A percentile compares a stretch with the other conserved stretches of the same genome.
phyloP scores from a whole-genome alignment of 2,888 invertebrate genomes.

The Brachylomia viminalis region DNA sequence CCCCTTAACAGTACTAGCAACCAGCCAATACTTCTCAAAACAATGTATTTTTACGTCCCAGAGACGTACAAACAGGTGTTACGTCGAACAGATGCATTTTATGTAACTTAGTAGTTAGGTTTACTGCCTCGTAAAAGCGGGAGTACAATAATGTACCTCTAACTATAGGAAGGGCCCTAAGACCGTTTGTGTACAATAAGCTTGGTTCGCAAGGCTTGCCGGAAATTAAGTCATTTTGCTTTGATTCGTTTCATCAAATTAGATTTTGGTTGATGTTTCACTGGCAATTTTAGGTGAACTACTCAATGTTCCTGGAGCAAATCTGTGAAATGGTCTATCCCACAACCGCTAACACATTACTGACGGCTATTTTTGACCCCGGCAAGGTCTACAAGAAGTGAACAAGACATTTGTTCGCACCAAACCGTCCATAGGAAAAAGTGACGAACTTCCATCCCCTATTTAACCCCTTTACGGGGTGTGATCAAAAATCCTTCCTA shows the following conservation, averaged over 20 bases:
- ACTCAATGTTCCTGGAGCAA: too few species aligned
- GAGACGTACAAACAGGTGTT: conserved; percentile 59
- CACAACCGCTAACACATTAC: too few species aligned
- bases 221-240: conserved; percentile 41
- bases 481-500: too few species aligned
- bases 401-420: too few species aligned
- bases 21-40: conserved; percentile 28
- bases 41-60: conserved; percentile 63
- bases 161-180: conserved; percentile 6
- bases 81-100: conserved; percentile 63
- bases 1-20: conserved; percentile 23
- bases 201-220: not conserved
- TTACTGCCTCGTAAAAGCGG: conserved; percentile 63
- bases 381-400: too few species aligned
- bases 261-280: not conserved
- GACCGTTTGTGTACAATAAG: conserved; percentile 9
- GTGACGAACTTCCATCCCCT: too few species aligned
- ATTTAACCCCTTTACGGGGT: too few species aligned
- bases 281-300: not conserved
- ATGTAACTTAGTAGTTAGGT: conserved; percentile 61
- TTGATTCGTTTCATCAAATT: conserved; percentile 26
- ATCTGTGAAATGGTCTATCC: too few species aligned
- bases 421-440: too few species aligned
- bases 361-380: too few species aligned
- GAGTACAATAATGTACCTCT: conserved; percentile 28